These are phyloP conservation scores for Eudemis profundana DNA, from an alignment of 2,888 invertebrate genomes.

Conservation along the genomic window DNA sequence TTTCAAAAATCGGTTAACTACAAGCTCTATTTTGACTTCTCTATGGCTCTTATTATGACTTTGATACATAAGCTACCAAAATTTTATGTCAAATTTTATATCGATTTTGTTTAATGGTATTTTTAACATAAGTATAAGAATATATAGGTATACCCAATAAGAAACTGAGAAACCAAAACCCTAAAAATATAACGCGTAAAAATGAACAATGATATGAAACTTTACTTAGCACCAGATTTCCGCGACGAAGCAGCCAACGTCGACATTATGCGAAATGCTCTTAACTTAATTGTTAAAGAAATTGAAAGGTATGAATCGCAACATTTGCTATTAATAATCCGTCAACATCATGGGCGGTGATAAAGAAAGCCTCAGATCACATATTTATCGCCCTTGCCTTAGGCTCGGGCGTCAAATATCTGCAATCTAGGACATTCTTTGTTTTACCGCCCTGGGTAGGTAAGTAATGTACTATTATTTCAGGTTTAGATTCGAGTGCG, in stretches of 20 bases:
- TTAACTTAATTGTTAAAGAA: conserved; percentile 64
- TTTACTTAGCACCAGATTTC: conserved; percentile 18
- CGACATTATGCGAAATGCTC: conserved; percentile 57
- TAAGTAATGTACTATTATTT: too few relatives aligned
- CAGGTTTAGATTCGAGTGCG: conserved; percentile 54
- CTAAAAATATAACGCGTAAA: conserved; percentile 1
- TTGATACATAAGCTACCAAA: neutral
- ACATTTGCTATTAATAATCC: too few relatives aligned
- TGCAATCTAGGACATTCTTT: too few relatives aligned
- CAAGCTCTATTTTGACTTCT: too few relatives aligned
- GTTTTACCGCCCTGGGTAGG: too few relatives aligned
- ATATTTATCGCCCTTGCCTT: too few relatives aligned
- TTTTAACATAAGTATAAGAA: neutral
- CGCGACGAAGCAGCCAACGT: conserved; percentile 43
- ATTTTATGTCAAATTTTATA: conserved; percentile 4
- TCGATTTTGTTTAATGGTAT: neutral
- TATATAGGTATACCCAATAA: too few relatives aligned
- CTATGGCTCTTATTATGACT: too few relatives aligned
- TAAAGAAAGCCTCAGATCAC: too few relatives aligned
- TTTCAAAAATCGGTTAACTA: too few relatives aligned
- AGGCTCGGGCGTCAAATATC: too few relatives aligned
- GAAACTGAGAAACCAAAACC: too few relatives aligned
- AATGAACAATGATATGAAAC: conserved; percentile 19
- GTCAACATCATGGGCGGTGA: neutral
- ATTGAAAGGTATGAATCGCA: conserved; percentile 57